Percentiles rank a stretch among this genome's conserved stretches.
Conservation (phyloP, 2,888 invertebrate species). For the Synergus japonicus region DNA sequence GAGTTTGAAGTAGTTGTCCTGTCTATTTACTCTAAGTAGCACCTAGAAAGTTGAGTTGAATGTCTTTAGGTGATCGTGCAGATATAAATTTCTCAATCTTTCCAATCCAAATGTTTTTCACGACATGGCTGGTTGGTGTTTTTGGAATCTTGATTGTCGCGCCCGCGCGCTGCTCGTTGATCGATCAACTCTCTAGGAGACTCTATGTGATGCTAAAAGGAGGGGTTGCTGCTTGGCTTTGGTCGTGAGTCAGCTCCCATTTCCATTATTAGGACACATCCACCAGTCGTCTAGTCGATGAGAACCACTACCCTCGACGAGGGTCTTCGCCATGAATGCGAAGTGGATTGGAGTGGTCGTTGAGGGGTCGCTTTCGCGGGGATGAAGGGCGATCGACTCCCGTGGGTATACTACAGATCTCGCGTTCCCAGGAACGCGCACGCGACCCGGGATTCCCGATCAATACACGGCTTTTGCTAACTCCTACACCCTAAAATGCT, state of each 20-base stretch:
- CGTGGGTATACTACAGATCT: conserved; percentile 71
- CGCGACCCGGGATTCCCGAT: conserved; percentile 71
- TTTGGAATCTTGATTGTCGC: not conserved
- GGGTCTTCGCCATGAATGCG: conserved; percentile 50
- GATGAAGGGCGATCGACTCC: conserved; percentile 60
- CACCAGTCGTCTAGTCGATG: conserved; percentile 42
- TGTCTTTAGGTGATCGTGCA: not conserved
- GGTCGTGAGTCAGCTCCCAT: conserved; percentile 52
- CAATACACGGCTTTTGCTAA: conserved; percentile 67
- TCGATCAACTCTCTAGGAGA: conserved; percentile 49
- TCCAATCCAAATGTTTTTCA: not conserved
- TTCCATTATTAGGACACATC: conserved; percentile 52
- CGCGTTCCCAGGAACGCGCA: conserved; percentile 74
- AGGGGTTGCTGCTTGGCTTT: conserved; percentile 47
- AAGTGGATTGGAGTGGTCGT: conserved; percentile 51
- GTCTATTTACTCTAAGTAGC: not conserved
- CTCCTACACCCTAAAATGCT: conserved; percentile 60
- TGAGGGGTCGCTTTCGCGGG: conserved; percentile 37
- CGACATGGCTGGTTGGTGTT: not conserved
- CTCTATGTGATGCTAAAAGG: conserved; percentile 19
- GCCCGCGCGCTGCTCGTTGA: conserved; percentile 29
- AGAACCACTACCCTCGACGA: conserved; percentile 51
- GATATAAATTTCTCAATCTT: not conserved
- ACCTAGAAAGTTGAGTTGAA: not conserved
- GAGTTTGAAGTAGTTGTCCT: not conserved